Conservation (phyloP, 2,888 invertebrate species). For the Drosophila histrio region DNA sequence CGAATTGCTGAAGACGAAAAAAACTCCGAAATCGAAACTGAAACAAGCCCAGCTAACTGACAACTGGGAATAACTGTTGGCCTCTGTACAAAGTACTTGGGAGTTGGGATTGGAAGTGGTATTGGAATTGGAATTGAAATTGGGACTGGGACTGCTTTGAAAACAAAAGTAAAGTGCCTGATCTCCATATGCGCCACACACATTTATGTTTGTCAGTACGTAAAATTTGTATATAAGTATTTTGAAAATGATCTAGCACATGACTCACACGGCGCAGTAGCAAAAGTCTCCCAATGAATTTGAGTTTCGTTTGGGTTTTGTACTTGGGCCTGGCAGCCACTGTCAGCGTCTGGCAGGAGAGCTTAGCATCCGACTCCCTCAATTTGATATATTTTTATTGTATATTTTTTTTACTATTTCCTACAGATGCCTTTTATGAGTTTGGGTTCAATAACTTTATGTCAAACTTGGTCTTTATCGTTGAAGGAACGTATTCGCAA, state of each 20-base stretch:
- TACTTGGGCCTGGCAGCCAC: conserved; percentile 40
- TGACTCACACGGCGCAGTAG: conserved; percentile 67
- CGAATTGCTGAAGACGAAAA: conserved; percentile 74
- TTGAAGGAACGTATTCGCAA: no score
- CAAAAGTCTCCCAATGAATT: conserved; percentile 16
- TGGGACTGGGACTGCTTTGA: conserved; percentile 41
- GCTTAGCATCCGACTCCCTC: conserved; percentile 58
- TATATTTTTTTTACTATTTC: background rate
- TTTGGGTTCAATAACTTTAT: background rate
- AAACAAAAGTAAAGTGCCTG: conserved; percentile 78
- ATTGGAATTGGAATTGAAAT: conserved; percentile 21
- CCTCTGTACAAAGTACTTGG: conserved; percentile 21
- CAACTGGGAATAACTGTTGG: conserved; percentile 48
- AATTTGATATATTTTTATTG: conserved; percentile 26
- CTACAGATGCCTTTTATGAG: background rate
- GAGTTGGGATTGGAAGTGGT: conserved; percentile 17
- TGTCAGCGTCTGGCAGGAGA: conserved; percentile 43
- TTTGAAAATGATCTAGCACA: conserved; percentile 62
- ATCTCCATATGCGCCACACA: conserved; percentile 37
- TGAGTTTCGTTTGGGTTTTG: conserved; percentile 1
- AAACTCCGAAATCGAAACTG: conserved; percentile 31
- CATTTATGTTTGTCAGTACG: background rate
- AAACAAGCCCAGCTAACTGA: conserved; percentile 44
- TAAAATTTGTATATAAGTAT: conserved; percentile 21
- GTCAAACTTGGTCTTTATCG: no score